These are phyloP conservation scores for Villa cingulata DNA, from an alignment of 2,888 invertebrate genomes.

Conservation along the genomic window DNA sequence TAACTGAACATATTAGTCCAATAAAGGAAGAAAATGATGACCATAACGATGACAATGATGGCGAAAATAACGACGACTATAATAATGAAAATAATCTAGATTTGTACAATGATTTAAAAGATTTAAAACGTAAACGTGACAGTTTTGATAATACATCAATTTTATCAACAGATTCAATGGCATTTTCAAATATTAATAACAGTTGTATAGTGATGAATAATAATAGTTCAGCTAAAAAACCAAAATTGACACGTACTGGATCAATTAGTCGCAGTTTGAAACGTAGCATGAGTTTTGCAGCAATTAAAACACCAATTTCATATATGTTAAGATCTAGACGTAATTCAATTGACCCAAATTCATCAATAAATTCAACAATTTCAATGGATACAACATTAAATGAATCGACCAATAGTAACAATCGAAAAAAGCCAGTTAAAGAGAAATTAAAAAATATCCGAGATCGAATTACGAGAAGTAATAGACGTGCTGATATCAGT, in stretches of 20 bases:
- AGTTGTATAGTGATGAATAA: too few relatives aligned
- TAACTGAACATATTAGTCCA: slow-evolving; percentile 5
- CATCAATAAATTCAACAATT: slow-evolving; percentile 29
- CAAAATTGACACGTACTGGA: slow-evolving; percentile 32
- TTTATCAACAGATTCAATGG: slow-evolving; percentile 32
- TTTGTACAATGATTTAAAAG: slow-evolving; percentile 27
- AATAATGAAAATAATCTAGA: slow-evolving; percentile 13
- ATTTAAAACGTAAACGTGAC: slow-evolving; percentile 31
- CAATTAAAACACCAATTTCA: slow-evolving; percentile 30
- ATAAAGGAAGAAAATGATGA: slow-evolving; percentile 35
- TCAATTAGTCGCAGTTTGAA: slow-evolving; percentile 32
- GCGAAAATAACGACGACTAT: slow-evolving; percentile 24
- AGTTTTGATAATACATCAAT: slow-evolving; percentile 33
- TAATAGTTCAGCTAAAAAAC: slow-evolving; percentile 27
- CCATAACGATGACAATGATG: slow-evolving; percentile 35
- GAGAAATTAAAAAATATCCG: slow-evolving; percentile 30
- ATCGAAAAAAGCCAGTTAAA: slow-evolving; percentile 27
- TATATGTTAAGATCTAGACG: slow-evolving; percentile 22
- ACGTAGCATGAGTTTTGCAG: slow-evolving; percentile 35
- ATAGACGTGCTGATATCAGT: slow-evolving; percentile 14
- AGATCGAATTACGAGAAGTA: slow-evolving; percentile 28
- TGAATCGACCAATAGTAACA: too few relatives aligned
- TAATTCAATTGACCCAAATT: slow-evolving; percentile 25
- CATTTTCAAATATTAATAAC: slow-evolving; percentile 20
- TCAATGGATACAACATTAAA: slow-evolving; percentile 22